Conservation (phyloP, 2,113 vertebrate genomes). For the Mirza zaza region DNA sequence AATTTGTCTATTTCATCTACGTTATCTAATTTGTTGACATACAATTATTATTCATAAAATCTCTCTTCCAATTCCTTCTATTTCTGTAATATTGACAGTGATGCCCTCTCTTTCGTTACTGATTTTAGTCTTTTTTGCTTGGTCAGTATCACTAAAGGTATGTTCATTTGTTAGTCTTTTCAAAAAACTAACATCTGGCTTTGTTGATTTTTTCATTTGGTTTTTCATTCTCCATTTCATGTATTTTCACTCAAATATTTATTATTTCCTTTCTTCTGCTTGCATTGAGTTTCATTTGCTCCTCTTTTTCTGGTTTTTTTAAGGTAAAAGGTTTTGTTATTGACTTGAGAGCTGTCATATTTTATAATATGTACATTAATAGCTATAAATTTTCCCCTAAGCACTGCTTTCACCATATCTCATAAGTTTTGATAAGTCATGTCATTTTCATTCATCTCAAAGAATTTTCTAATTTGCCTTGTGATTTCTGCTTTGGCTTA, state of each 20-base stretch:
- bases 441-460: neutral
- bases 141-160: neutral
- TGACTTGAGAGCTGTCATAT: neutral
- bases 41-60: neutral
- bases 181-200: neutral
- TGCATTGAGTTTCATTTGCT: neutral
- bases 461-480: neutral
- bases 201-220: neutral
- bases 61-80: neutral
- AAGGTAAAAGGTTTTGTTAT: neutral
- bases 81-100: neutral
- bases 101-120: neutral
- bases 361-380: neutral
- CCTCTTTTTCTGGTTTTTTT: neutral
- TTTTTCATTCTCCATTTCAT: neutral
- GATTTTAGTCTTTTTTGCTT: neutral
- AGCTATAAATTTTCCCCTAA: neutral
- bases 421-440: neutral
- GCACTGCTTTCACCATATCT: neutral
- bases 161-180: neutral
- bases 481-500: neutral
- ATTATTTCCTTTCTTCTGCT: neutral
- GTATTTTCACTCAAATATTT: neutral
- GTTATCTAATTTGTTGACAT: neutral
- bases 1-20: neutral